Conservation (phyloP, 1,140 invertebrate genomes). For the Apis cerana region DNA sequence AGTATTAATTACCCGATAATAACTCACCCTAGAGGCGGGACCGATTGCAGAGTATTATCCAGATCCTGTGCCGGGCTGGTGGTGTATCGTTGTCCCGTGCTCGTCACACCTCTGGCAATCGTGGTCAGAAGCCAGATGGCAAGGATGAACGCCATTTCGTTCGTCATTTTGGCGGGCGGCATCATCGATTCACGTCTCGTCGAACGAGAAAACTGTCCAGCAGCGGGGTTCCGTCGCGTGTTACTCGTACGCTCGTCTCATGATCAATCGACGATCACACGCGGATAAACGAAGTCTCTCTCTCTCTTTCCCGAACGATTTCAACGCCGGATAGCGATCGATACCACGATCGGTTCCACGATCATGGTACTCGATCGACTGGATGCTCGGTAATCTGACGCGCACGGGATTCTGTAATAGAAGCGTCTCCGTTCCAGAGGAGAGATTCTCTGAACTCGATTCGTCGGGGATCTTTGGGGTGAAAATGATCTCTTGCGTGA, state of each 20-base stretch:
- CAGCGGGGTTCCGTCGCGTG: background rate
- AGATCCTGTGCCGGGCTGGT: conserved; percentile 58
- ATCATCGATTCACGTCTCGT: background rate
- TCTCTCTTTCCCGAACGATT: background rate
- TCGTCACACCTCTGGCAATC: conserved; percentile 40
- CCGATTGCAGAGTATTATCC: conserved; percentile 66
- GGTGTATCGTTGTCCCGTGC: conserved; percentile 60
- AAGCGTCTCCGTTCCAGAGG: background rate
- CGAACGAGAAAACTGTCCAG: conserved; percentile 8
- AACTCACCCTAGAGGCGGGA: conserved; percentile 66
- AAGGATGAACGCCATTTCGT: conserved; percentile 18
- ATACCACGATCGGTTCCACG: conserved; percentile 37
- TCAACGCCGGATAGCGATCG: conserved; percentile 16
- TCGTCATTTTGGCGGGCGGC: conserved; percentile 21
- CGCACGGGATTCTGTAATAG: conserved; percentile 15
- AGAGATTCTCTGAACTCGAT: background rate
- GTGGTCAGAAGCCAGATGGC: conserved; percentile 46
- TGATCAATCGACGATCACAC: conserved; percentile 45
- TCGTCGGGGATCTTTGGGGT: background rate
- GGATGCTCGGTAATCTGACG: conserved; percentile 14
- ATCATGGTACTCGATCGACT: conserved; percentile 37
- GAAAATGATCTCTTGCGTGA: background rate
- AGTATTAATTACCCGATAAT: background rate
- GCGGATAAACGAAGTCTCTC: background rate
- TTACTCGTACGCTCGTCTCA: conserved; percentile 41